phyloP scores from a whole-genome alignment of 2,113 vertebrate species.

The Hemiscyllium ocellatum region DNA sequence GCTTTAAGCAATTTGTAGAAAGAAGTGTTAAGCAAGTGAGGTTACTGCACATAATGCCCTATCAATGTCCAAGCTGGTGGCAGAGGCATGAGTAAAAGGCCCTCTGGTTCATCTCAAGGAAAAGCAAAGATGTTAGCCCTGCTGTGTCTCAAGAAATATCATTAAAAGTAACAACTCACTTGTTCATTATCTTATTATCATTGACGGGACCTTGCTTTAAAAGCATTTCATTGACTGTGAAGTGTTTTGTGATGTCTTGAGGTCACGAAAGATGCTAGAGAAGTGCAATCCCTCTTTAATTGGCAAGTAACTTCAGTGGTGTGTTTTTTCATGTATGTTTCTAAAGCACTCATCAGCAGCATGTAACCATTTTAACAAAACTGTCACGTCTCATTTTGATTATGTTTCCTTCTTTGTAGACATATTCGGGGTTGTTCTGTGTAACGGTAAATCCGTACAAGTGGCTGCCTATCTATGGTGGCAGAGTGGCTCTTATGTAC shows the following conservation, averaged over 20 bases:
- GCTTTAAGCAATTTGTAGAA: neutral
- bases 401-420: constrained; percentile 29
- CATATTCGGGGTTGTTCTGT: constrained; percentile 40
- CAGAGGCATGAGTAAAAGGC: neutral
- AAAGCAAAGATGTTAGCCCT: neutral
- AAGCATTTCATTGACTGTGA: neutral
- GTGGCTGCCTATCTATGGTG: constrained; percentile 38
- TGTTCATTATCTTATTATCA: neutral
- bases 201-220: neutral
- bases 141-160: neutral
- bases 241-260: neutral
- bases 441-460: constrained; percentile 38
- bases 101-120: neutral
- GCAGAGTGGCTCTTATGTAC: constrained; percentile 43
- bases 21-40: neutral
- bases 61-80: neutral
- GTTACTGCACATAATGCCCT: neutral
- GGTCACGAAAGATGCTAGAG: neutral
- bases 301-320: neutral
- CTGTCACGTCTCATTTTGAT: neutral
- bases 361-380: neutral
- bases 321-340: neutral
- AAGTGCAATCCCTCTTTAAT: neutral
- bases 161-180: neutral
- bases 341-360: neutral